Base-by-base conservation (phyloP, 1,140 invertebrate genomes). In the Agrypnia vestita region DNA sequence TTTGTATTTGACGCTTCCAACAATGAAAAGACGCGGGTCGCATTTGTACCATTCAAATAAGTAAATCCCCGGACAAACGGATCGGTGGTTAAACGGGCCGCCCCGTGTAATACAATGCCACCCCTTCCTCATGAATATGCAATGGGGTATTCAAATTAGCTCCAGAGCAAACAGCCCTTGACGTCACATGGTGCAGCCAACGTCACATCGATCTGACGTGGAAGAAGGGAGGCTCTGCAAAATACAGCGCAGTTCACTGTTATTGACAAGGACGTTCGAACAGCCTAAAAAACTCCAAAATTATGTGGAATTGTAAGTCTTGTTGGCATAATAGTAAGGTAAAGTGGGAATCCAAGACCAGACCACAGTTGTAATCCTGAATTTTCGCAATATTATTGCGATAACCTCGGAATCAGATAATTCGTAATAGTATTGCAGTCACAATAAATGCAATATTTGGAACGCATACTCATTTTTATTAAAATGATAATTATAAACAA, bases 71-170 rank as follows among this genome's bases (percentile, higher is more conserved):
- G 71, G 67, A 71, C 67, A 51, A 21, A 71, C 15, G 25, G 71
- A 35, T 35, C 69, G 69, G 69, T 51, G 69, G 69, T 53, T 25
- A 55, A 55, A 69, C 53, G 49, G 59, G 72, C 72, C 25, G 61
- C 53, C 51, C 47, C 76, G 47, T 62, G 74, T 76, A 55, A 62
- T 35, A 77, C 75, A 35, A 67, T 64, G 47, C 69, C 62, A 76
- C 67, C 75, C 77, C 75, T 67, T 43, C 12, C 43, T 82, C 81
- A 82, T 82, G 78, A 80, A 80, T 82, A 82, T 82, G 81, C 81
- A 82, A 80, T 61, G 21, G 49, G 13, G 17, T 82, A 82, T 82
- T 82, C 75, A 80, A 80, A 82, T 82, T 75, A 73, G 56, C 46
- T 75, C 25, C 64, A 67, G 76, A 78, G 64, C 69, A 80, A 82